Evolutionary conservation across 1,140 invertebrate genomes (phyloP), one percentile per base, ranked within the genome.

Genomic region (Diuraphis noxia): DNA sequence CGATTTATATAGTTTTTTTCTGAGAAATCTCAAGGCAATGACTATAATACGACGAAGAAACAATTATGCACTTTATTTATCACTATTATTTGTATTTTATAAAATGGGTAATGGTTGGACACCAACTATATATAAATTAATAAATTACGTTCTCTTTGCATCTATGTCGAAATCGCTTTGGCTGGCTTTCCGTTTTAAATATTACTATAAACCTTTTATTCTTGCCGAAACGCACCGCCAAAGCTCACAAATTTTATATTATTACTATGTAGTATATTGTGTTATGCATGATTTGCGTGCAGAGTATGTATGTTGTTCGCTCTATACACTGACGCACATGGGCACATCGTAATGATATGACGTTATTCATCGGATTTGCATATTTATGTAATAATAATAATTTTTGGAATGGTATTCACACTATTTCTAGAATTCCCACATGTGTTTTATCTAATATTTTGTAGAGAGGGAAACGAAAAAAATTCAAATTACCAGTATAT

Each of bases 21-120:
- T 2, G 81, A 21, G 40, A 84, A 84, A 84, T 41, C 23, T 84
- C 81, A 84, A 84, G 81, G 81, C n/a, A 9, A 84, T 84, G 40
- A 19, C 81, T 43, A 41, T 17, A 72, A n/a, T 72, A 43, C 9
- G 81, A 43, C 81, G 30, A 43, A 72, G 56, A 72, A 72, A 84
- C 38, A 84, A 84, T 84, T 84, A 41, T 41, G 43, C n/a, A 41
- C 43, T 84, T 41, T 84, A 84, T 84, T 84, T 84, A 84, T 43
- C 40, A 38, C 30, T 84, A 43, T 41, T 34, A 46, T 84, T 46
- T 43, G 82, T n/a, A 23, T 84, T 84, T 84, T 46, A n/a, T 46
- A 84, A 63, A 72, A 84, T 21, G 6, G 82, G 19, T 19, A 84
- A 43, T 84, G 41, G 41, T 46, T 46, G 30, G n/a, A n/a, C 10